These are phyloP conservation scores for Whitmania pigra DNA, from an alignment of 1,140 invertebrate species.

Conservation along the genomic window DNA sequence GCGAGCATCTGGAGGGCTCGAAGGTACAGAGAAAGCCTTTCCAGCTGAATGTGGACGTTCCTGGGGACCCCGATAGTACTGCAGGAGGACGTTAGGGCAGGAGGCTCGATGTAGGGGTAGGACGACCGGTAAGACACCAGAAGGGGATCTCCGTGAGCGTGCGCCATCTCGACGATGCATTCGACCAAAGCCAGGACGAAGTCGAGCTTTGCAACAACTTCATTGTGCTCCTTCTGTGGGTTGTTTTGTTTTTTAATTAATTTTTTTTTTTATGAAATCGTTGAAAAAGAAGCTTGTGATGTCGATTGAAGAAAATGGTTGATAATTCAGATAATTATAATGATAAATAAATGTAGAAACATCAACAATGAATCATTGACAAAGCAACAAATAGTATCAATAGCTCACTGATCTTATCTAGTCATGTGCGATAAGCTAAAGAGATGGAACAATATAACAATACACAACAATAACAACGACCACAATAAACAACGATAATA, in stretches of 20 bases:
- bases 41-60: conserved; percentile 50
- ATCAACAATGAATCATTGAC: too few relatives aligned
- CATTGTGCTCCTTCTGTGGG: conserved; percentile 70
- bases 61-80: not conserved
- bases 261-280: not conserved
- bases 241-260: not conserved
- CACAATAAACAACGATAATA: too few relatives aligned
- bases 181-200: conserved; percentile 80
- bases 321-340: too few relatives aligned
- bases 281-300: too few relatives aligned
- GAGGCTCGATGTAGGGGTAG: not conserved
- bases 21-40: conserved; percentile 81
- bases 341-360: too few relatives aligned
- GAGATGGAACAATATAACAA: too few relatives aligned
- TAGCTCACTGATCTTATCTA: too few relatives aligned
- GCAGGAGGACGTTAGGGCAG: conserved; percentile 14
- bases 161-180: conserved; percentile 73
- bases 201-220: conserved; percentile 79
- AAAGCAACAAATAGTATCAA: too few relatives aligned
- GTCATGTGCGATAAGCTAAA: too few relatives aligned
- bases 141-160: conserved; percentile 57
- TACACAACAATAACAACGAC: too few relatives aligned
- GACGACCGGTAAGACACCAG: conserved; percentile 28
- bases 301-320: too few relatives aligned
- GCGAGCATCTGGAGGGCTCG: conserved; percentile 78